Percentiles rank a stretch among this genome's conserved stretches.
phyloP scores from a whole-genome alignment of 2,797 vertebrate species.

The Myotis daubentonii region DNA sequence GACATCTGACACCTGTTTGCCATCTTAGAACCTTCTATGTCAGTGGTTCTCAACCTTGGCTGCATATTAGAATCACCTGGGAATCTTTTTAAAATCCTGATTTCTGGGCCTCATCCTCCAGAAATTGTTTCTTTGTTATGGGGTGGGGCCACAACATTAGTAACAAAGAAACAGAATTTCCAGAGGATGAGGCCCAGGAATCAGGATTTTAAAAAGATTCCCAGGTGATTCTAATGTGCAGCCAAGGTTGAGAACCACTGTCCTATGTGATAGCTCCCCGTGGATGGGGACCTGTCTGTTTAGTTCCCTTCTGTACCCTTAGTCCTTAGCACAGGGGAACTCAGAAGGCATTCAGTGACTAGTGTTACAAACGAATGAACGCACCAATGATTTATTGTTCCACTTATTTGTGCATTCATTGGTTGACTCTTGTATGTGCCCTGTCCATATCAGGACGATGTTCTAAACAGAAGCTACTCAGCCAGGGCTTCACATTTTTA shows the following conservation, averaged over 20 bases:
- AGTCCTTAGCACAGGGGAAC: not conserved
- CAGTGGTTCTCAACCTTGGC: no score
- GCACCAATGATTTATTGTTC: not conserved
- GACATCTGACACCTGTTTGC: not conserved
- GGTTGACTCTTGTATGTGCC: not conserved
- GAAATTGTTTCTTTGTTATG: no score
- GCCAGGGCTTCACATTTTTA: not conserved
- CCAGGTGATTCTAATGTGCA: no score
- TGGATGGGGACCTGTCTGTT: not conserved
- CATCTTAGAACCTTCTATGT: not conserved
- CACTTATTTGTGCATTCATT: not conserved
- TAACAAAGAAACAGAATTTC: no score
- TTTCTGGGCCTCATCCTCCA: no score
- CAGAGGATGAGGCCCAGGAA: no score
- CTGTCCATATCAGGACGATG: not conserved
- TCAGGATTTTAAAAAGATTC: no score
- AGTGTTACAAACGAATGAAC: not conserved
- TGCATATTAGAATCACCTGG: no score
- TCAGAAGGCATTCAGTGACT: no score
- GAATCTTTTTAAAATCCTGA: no score
- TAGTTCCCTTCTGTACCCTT: not conserved
- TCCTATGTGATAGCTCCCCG: accelerated
- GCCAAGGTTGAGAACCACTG: no score
- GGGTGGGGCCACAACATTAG: no score
- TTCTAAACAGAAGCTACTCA: not conserved